Evolutionary conservation across 2,113 vertebrate species (phyloP).

Genomic region (Pseudorasbora parva): DNA sequence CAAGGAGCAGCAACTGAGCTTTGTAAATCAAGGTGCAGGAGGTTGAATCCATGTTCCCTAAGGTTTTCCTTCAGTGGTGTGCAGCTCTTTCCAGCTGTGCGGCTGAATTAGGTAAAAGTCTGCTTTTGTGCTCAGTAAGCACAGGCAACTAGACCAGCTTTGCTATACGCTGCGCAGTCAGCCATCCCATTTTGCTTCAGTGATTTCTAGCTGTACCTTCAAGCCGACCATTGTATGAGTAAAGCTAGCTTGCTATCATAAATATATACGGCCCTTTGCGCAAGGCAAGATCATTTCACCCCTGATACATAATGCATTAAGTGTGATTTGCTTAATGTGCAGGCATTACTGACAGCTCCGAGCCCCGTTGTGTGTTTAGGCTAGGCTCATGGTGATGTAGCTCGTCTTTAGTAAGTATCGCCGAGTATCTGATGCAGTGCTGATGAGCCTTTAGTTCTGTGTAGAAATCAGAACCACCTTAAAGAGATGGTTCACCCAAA

Average conservation of each 20-base stretch:
- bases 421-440: neutral
- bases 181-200: conserved; percentile 49
- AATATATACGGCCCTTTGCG: neutral
- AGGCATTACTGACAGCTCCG: neutral
- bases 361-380: neutral
- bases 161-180: conserved; percentile 36
- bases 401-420: neutral
- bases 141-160: conserved; percentile 36
- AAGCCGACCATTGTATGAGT: conserved; percentile 13
- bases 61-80: conserved; percentile 79
- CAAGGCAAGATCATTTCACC: conserved; percentile 9
- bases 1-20: conserved; percentile 62
- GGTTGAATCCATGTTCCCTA: conserved; percentile 74
- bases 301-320: neutral
- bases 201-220: conserved; percentile 24
- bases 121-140: conserved; percentile 58
- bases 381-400: neutral
- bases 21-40: conserved; percentile 66
- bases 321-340: conserved; percentile 12
- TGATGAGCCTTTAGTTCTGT: neutral
- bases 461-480: neutral
- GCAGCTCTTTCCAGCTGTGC: conserved; percentile 72
- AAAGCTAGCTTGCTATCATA: conserved; percentile 20
- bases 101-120: conserved; percentile 74
- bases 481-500: no score